Base-by-base conservation (phyloP, 2,888 invertebrate genomes). In the Himalopsyche anomala region DNA sequence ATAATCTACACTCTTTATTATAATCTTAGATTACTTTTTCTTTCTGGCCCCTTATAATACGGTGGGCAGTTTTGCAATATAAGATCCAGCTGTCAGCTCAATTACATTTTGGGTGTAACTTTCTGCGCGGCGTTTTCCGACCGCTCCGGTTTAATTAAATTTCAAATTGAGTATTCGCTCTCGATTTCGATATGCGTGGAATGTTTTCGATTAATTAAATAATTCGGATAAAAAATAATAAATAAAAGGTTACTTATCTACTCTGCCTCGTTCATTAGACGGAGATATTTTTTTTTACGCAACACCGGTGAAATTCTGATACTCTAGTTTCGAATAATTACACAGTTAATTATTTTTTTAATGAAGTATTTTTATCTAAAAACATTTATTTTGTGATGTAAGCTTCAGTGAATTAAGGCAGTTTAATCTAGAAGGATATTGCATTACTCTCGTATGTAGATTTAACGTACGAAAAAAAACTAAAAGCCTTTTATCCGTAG, bases 161-260 rank as follows among this genome's bases (percentile, higher is more conserved):
- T 74, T 36, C 15, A 74, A 36, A 74, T 74, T 74, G 15, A 51
- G 51, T 38, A 74, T 74, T 74, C 74, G 74, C 36, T 74, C 74
- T 74, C 74, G 36, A 74, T 74, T 74, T 74, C 74, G 74, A 74
- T 74, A 74, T 74, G 74, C 74, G 38, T 74, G 74, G 74, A 38
- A 74, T 74, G 74, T 36, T 74, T 74, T 74, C 19, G 62, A 62
- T 74, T 74, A 38, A 74, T 74, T 74, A 36, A 74, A 36, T 36
- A 74, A 74, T 36, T 11, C 28, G 38, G 74, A 15, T 74, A 36
- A 28, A 36, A 74, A 74, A 12, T 36, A 74, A 74, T 74, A 5
- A 74, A 74, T 74, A 74, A 74, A 74, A 74, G 74, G 74, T 74
- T 38, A 74, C 74, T 28, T 74, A 74, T 74, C 51, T 74, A 74